phyloP scores from a whole-genome alignment of 2,797 vertebrate genomes.

The Typhlichthys subterraneus region DNA sequence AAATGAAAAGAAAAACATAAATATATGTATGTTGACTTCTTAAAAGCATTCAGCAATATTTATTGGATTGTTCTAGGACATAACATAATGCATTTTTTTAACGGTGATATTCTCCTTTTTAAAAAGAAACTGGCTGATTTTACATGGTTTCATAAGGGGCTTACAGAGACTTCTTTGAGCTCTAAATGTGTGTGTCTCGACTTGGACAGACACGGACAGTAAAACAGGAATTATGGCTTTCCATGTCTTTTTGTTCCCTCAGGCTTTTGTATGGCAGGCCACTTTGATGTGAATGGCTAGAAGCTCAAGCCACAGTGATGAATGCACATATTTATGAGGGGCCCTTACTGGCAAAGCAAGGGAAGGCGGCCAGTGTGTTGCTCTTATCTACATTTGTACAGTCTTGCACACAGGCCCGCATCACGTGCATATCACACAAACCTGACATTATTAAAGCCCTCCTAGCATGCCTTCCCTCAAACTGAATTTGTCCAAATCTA shows the following conservation, averaged over 20 bases:
- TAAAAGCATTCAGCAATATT: too few species aligned
- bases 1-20: too few species aligned
- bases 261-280: constrained; percentile 57
- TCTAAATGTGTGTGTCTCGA: constrained; percentile 25
- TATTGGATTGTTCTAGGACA: too few species aligned
- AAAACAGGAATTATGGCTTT: constrained; percentile 53
- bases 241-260: constrained; percentile 49
- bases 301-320: constrained; percentile 41
- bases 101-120: too few species aligned
- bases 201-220: constrained; percentile 19
- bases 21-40: too few species aligned
- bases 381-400: constrained; percentile 63
- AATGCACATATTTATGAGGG: constrained; percentile 66
- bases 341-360: constrained; percentile 35
- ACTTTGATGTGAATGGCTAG: constrained; percentile 65
- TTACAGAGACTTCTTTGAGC: constrained; percentile 11
- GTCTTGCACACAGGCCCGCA: constrained; percentile 19
- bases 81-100: too few species aligned
- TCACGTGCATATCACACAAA: constrained; percentile 7
- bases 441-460: neutral
- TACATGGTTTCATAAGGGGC: neutral
- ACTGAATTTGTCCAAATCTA: too few species aligned
- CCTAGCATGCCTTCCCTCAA: neutral
- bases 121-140: neutral
- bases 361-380: constrained; percentile 17